Percentiles rank a stretch among this genome's conserved stretches.
Conservation (phyloP, 2,888 invertebrate species). For the Pollenia griseotomentosa region DNA sequence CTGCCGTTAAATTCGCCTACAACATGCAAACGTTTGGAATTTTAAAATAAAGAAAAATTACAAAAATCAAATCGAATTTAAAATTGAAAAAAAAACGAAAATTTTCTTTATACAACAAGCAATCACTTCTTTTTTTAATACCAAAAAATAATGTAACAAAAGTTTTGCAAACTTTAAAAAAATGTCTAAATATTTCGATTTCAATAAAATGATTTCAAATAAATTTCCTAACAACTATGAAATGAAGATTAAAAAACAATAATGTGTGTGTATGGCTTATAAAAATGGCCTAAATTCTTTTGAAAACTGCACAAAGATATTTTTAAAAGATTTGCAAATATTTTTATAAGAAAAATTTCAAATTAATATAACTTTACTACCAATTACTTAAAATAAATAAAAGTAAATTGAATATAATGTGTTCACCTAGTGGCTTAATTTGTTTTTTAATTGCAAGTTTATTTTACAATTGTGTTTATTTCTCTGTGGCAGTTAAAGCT, state of each 20-base stretch:
- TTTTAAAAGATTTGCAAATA: neutral
- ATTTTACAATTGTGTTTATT: constrained; percentile 75
- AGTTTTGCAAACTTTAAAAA: constrained; percentile 35
- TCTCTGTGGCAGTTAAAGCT: constrained; percentile 52
- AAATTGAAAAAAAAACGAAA: constrained; percentile 28
- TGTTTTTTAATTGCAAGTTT: constrained; percentile 75
- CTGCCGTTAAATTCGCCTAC: constrained; percentile 76
- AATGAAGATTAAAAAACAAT: constrained; percentile 11
- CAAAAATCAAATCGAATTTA: constrained; percentile 37
- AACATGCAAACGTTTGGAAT: constrained; percentile 58
- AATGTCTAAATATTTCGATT: constrained; percentile 50
- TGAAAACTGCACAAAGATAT: neutral
- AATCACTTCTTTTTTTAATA: constrained; percentile 64
- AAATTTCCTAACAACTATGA: neutral
- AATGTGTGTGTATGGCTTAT: neutral
- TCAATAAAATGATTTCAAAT: constrained; percentile 47
- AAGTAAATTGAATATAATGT: constrained; percentile 73
- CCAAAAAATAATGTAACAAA: constrained; percentile 45
- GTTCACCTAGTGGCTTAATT: constrained; percentile 75
- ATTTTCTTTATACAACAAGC: constrained; percentile 50
- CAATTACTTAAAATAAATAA: neutral
- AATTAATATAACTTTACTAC: neutral
- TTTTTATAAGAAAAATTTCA: neutral
- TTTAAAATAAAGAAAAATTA: constrained; percentile 19
- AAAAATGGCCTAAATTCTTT: constrained; percentile 35